Base-by-base conservation (phyloP, 2,113 vertebrate species). In the Triplophysa dalaica region DNA sequence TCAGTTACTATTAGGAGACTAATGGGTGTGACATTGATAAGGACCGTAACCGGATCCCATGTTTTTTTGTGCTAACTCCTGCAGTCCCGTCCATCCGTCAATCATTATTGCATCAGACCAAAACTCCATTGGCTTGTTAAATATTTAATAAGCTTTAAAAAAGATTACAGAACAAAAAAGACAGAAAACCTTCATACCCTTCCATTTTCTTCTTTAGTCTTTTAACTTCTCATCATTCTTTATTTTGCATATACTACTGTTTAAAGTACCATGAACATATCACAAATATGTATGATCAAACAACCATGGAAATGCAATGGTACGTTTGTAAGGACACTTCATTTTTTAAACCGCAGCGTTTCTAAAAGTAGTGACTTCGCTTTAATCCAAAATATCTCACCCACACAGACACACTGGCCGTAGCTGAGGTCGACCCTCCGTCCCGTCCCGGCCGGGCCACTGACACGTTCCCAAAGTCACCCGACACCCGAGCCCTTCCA, bases 1-100 rank as follows among this genome's bases (percentile, higher is more conserved):
- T 92, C 92, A 89, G 92, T 90, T 92, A 86, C 88, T 90, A 90
- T 91, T 87, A 91, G 91, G 87, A 87, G 92, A 70, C 91, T 94
- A 94, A 94, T 94, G 94, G 93, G 91, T 92, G 91, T 91, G 77
- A 76, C 84, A 91, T 93, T 92, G 92, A 93, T 94, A 90, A 91
- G 91, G 88, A 79, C 86, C 82, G 93, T 93, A 94, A 94, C 91
- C 85, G 86, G 92, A 94, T 93, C 93, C 89, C 87, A 72, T 82
- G 82, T 75, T 83, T 94, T 92, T 93, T 90, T 93, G 93, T 88
- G 92, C 93, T 94, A 92, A 93, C 92, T 90, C 89, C 90, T 92
- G 89, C 87, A 87, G 72, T 86, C 87, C 81, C 86, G 82, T 88
- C 84, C 83, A 81, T 87, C 81, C 88, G 92, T 90, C 90, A 91